Conservation (phyloP, 1,140 invertebrate genomes). For the Theocolax elegans region DNA sequence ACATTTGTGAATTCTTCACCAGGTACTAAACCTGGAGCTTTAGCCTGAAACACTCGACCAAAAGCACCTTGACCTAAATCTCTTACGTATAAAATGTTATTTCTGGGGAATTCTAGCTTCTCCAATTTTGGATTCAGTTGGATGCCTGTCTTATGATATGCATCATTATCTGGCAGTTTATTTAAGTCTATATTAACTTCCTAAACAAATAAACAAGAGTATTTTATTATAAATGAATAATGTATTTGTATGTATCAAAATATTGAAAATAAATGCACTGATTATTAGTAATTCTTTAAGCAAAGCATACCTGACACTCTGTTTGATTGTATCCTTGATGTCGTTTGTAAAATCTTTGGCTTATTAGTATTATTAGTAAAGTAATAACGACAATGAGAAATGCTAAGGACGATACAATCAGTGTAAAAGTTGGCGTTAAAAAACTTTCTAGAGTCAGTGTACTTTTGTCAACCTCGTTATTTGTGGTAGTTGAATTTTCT, state of each 20-base stretch:
- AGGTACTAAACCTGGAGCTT: conserved; percentile 85
- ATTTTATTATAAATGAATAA: conserved; percentile 10
- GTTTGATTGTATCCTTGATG: conserved; percentile 76
- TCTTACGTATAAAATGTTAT: conserved; percentile 94
- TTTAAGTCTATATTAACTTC: conserved; percentile 86
- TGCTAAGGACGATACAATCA: conserved; percentile 77
- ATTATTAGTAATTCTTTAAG: not conserved
- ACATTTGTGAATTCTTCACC: conserved; percentile 92
- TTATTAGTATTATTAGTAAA: conserved; percentile 76
- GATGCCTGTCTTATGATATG: conserved; percentile 85
- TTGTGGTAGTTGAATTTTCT: conserved; percentile 68
- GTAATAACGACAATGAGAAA: conserved; percentile 76
- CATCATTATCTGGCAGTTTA: conserved; percentile 87
- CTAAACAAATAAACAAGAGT: conserved; percentile 59
- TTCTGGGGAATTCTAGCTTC: conserved; percentile 92
- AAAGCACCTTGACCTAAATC: conserved; percentile 96
- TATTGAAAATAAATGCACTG: not conserved
- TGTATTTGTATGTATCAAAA: not conserved
- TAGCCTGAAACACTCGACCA: conserved; percentile 94
- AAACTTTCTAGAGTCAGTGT: conserved; percentile 77
- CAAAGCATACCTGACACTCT: conserved; percentile 70
- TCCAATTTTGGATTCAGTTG: conserved; percentile 93
- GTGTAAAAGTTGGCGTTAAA: conserved; percentile 80
- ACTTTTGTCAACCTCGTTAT: conserved; percentile 66
- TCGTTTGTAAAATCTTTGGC: conserved; percentile 78